Conservation (phyloP, 2,888 invertebrate genomes). For the Boloria selene region DNA sequence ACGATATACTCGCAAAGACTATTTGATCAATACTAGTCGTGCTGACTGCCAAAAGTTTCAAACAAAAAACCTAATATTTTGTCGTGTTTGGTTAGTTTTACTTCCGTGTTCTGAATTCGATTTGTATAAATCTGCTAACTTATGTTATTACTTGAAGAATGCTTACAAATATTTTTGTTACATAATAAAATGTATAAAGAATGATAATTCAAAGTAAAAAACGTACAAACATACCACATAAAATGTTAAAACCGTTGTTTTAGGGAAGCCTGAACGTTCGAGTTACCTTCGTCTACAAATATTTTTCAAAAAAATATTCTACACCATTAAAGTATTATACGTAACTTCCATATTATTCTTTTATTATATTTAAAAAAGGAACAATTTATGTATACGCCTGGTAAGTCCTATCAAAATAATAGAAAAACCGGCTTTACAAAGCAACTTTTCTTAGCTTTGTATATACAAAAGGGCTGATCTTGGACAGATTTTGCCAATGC, state of each 20-base stretch:
- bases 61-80: conserved; percentile 43
- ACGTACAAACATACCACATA: too few species aligned
- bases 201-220: too few species aligned
- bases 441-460: conserved; percentile 22
- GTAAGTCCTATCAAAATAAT: conserved; percentile 32
- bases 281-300: too few species aligned
- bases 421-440: conserved; percentile 30
- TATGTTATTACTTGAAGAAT: conserved; percentile 7
- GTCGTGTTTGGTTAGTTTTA: conserved; percentile 37
- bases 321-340: too few species aligned
- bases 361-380: too few species aligned
- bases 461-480: conserved; percentile 27
- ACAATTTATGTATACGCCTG: not conserved
- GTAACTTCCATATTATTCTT: too few species aligned
- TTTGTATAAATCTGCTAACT: conserved; percentile 11
- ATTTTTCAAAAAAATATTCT: too few species aligned
- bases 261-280: too few species aligned
- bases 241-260: too few species aligned
- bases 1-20: conserved; percentile 2
- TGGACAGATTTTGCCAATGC: not conserved
- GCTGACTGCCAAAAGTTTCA: conserved; percentile 41
- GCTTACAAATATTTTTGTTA: not conserved
- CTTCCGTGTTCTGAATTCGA: conserved; percentile 1
- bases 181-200: not conserved
- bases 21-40: conserved; percentile 39